Evolutionary conservation across 2,888 invertebrate genomes (phyloP), one percentile per base, ranked within the genome.

Genomic region (Papilio elwesi): DNA sequence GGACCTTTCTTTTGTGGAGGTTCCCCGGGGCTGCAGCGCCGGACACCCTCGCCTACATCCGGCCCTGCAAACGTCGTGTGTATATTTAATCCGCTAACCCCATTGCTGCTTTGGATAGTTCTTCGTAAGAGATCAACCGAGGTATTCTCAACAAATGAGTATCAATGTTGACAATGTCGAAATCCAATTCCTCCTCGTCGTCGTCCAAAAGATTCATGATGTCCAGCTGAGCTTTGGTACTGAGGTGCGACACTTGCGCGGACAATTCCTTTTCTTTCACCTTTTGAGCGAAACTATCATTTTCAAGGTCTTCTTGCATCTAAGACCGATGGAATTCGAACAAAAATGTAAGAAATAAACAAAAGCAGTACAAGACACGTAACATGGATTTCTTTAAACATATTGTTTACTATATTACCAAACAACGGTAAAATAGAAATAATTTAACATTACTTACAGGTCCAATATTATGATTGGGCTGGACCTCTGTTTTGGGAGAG

Each of bases 161-260:
- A 55, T 90, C 87, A 55, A 93, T 93, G 73, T 93, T 93, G 10
- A 93, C 78, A 43, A 93, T 93, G 47, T 92, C 92, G 66, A 85
- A 93, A 43, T 95, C 94, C 66, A 95, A 87, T 51, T 96, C 91
- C 0, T 94, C 84, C 0, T 95, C 94, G 49, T 74, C 73, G 43
- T 95, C 94, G 64, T 88, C 85, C 13, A 92, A 77, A 3, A 91
- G 77, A 9, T 85, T 77, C 8, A 91, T 73, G 8, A 89, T 80
- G 7, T 87, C 83, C 26, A 82, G 73, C 69, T 85, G 81, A 0
- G 79, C 76, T 47, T 66, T 72, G 8, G 47, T 51, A 1, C 76
- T 75, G n/a, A 63, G 8, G n/a, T 73, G 57, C 2, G 68, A 63
- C 0, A 38, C 15, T 10, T 55, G 13, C 7, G 62, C 7, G 6